Evolutionary conservation across 2,113 vertebrate species (phyloP), one percentile per base, ranked within the genome.

Genomic region (Ictidomys tridecemlineatus): DNA sequence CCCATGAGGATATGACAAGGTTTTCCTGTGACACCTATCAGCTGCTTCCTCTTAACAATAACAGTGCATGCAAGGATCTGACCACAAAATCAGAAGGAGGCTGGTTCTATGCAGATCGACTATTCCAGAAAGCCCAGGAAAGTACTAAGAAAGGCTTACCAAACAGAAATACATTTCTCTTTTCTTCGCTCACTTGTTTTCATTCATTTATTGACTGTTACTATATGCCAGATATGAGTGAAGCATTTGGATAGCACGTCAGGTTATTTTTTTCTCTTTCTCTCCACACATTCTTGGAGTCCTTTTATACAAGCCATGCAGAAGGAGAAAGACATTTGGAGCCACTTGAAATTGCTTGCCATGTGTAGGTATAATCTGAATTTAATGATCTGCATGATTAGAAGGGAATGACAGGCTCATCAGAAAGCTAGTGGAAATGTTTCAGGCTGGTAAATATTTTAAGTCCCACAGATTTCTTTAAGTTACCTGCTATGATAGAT

Each of bases 341-440:
- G 51, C 37, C 28, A 70, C 45, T 82, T 89, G 77, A 87, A 94
- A 96, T 92, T 80, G 61, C 89, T 90, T 94, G 37, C 45, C 56
- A 65, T 90, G 63, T 93, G 80, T 73, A 73, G 77, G 90, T 97
- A 78, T 95, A 97, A 94, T 96, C 92, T 92, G 86, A 92, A 93
- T 97, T 89, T 97, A 97, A 95, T 94, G 84, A 96, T 85, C 74
- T 95, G 79, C 92, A 74, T 94, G 95, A 96, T 98, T 93, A 89
- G 89, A 78, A 93, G 37, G 61, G 89, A 97, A 98, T 89, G 89
- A 67, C 74, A 95, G 79, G 61, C 95, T 96, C 87, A 90, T 93
- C 92, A 80, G 89, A 76, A 93, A 92, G 34, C 45, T 20, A 84
- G 91, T 92, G 63, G 63, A 95, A 97, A 82, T 90, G 42, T 95